Percentiles rank a stretch among this genome's conserved stretches.
Evolutionary conservation across 2,113 vertebrate genomes (phyloP).

Genomic region (Equus quagga): DNA sequence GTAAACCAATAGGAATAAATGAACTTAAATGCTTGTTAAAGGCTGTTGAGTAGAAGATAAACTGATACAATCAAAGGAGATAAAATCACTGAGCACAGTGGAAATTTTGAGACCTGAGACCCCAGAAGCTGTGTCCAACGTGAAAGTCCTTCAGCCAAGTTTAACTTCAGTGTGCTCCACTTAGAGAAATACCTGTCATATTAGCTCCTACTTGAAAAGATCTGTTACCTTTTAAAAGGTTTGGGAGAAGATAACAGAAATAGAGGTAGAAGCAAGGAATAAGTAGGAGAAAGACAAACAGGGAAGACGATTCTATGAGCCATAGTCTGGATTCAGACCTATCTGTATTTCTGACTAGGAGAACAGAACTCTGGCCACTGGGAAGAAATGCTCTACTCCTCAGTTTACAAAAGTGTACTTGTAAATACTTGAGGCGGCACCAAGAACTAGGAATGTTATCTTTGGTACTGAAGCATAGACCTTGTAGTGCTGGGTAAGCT

Average conservation of each 20-base stretch:
- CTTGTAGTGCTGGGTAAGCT: background rate
- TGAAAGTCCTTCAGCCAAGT: background rate
- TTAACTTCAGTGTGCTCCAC: background rate
- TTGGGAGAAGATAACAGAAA: background rate
- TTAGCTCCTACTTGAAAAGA: background rate
- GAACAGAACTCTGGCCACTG: background rate
- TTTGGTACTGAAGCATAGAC: background rate
- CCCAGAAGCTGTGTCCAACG: background rate
- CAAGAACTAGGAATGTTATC: background rate
- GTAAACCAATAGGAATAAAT: background rate
- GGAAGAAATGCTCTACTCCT: background rate
- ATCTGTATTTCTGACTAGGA: background rate
- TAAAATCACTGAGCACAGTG: background rate
- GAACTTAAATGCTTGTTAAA: background rate
- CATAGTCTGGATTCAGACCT: rapidly evolving
- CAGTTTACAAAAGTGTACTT: background rate
- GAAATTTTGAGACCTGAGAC: background rate
- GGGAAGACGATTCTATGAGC: background rate
- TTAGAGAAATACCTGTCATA: background rate
- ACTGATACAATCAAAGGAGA: background rate
- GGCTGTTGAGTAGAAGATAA: background rate
- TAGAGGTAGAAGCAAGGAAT: background rate
- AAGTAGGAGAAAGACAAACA: background rate
- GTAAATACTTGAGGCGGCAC: background rate
- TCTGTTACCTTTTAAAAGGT: background rate